Evolutionary conservation across 2,888 invertebrate genomes (phyloP), one percentile per base, ranked within the genome.

Genomic region (Thecocarcelia acutangulata): DNA sequence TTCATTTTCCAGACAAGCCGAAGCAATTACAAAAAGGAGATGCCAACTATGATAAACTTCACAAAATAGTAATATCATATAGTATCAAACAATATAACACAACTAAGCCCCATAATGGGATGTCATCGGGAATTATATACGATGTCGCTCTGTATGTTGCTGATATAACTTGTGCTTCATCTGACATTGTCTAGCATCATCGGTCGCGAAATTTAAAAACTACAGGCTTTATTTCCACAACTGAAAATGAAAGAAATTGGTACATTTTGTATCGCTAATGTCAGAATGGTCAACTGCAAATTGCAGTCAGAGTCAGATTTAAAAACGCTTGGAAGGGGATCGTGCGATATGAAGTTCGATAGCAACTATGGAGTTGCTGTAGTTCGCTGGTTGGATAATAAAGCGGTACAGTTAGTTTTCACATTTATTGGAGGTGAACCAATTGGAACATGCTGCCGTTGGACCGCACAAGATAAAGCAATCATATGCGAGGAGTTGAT

Each of bases 171-270:
- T 76, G 81, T 28, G 64, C 74, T 12, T 54, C 72, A 19, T 81
- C 74, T 77, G 83, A 81, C 8, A 44, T 84, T n/a, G 83, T 77
- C 80, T 84, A 44, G 70, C 54, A 40, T 54, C 46, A 15, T 42
- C 19, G 56, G 21, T 83, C 19, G 73, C 83, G 3, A 64, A 75
- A 68, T 4, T 74, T 28, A 59, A 83, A 28, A 75, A 82, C 37
- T 84, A 73, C 59, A 80, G 78, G 37, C 64, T 83, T 1, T 84
- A 58, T 82, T 84, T 84, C 56, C 80, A 84, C 28, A 84, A 84
- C 44, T 83, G 82, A 80, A 69, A 75, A 46, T 56, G 63, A 64
- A 69, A 21, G 56, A n/a, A n/a, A n/a, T n/a, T n/a, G 70, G 74
- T n/a, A 69, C 66, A 66, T 58, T 75, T 24, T 13, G 37, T 17